Evolutionary conservation across 1,140 invertebrate genomes (phyloP).

Genomic region (Akabosia matsudoensis): DNA sequence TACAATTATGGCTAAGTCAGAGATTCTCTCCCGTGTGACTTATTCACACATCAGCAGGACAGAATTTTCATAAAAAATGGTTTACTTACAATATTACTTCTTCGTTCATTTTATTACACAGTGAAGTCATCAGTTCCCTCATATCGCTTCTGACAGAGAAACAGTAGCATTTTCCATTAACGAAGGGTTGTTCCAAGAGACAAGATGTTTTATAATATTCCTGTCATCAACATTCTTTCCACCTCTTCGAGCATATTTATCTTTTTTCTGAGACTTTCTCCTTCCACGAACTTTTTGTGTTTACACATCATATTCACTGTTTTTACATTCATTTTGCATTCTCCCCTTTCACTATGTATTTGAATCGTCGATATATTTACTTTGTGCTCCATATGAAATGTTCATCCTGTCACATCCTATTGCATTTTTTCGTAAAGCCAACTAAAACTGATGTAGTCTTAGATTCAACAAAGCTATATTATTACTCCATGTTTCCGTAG

Average conservation of each 20-base stretch:
- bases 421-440: background rate
- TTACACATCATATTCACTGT: background rate
- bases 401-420: background rate
- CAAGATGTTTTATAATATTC: background rate
- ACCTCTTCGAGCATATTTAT: background rate
- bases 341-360: no score
- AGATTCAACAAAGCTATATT: background rate
- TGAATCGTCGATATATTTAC: no score
- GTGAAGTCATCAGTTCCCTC: background rate
- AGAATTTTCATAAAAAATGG: background rate
- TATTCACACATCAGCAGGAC: background rate
- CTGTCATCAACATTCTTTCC: slow-evolving; percentile 13
- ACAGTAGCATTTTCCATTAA: background rate
- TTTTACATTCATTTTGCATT: no score
- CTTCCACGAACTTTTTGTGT: background rate
- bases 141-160: background rate
- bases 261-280: background rate
- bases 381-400: no score
- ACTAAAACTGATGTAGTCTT: background rate
- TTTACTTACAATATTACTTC: background rate
- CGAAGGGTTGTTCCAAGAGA: no score
- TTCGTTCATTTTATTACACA: background rate
- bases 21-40: background rate
- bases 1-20: background rate
- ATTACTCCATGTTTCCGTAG: background rate